Conservation (phyloP, 2,888 invertebrate species). For the Zaprionus bogoriensis region DNA sequence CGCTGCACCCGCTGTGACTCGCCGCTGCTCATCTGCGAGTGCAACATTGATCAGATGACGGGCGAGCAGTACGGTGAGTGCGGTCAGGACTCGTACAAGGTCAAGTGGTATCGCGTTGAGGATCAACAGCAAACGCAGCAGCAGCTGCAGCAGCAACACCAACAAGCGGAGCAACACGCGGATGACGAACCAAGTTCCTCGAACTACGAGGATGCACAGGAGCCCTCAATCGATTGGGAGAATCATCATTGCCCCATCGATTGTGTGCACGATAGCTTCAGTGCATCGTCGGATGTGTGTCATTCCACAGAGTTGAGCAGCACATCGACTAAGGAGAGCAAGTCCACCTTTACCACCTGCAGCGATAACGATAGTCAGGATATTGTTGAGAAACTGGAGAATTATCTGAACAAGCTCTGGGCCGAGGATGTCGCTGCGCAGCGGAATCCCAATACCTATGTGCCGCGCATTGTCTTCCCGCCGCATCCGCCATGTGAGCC, state of each 20-base stretch:
- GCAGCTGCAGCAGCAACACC: not conserved
- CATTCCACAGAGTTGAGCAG: constrained; percentile 25
- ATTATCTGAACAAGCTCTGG: constrained; percentile 63
- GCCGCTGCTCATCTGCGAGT: constrained; percentile 73
- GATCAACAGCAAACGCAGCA: constrained; percentile 9
- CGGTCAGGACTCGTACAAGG: constrained; percentile 76
- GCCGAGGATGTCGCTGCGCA: constrained; percentile 54
- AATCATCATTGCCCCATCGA: constrained; percentile 79
- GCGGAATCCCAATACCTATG: constrained; percentile 31
- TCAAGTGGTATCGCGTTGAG: constrained; percentile 73
- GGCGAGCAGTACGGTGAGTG: constrained; percentile 69
- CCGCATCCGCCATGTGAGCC: constrained; percentile 16
- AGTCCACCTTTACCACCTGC: constrained; percentile 33
- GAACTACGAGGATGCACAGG: constrained; percentile 40
- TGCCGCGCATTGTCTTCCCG: constrained; percentile 7
- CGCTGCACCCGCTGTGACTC: constrained; percentile 63
- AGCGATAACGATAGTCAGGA: constrained; percentile 36
- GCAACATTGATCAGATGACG: constrained; percentile 69
- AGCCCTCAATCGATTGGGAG: constrained; percentile 52
- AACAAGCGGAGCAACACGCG: not conserved
- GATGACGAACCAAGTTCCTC: not conserved
- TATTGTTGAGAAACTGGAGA: constrained; percentile 49
- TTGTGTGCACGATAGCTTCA: constrained; percentile 43
- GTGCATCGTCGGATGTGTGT: constrained; percentile 53
- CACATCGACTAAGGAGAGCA: not conserved